phyloP scores from a whole-genome alignment of 2,888 invertebrate genomes.

The Athalia rosae region DNA sequence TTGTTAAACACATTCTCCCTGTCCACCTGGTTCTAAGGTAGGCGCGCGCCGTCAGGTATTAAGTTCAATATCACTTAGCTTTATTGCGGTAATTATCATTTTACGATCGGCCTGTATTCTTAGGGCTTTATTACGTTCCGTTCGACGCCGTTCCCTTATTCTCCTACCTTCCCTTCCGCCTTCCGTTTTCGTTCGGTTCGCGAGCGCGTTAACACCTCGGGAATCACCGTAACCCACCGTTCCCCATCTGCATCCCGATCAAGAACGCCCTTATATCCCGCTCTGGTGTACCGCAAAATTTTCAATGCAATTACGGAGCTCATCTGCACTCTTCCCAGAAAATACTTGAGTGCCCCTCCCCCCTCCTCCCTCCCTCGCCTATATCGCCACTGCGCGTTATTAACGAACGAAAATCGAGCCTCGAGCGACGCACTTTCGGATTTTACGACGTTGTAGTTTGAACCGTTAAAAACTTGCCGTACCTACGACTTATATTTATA shows the following conservation, averaged over 20 bases:
- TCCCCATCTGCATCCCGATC: not conserved
- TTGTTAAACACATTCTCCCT: conserved; percentile 37
- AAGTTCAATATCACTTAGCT: conserved; percentile 73
- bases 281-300: not conserved
- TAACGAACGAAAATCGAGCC: conserved; percentile 1
- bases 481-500: not conserved
- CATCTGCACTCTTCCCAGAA: conserved; percentile 8
- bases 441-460: not conserved
- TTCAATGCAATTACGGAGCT: conserved; percentile 7
- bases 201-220: conserved; percentile 60
- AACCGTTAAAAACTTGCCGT: conserved; percentile 21
- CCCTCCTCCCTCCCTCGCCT: not conserved
- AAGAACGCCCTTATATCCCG: conserved; percentile 19
- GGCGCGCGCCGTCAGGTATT: conserved; percentile 57
- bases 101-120: conserved; percentile 72
- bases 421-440: conserved; percentile 30
- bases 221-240: conserved; percentile 21
- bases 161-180: conserved; percentile 55
- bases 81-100: conserved; percentile 72
- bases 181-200: conserved; percentile 45
- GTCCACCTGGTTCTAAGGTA: conserved; percentile 29
- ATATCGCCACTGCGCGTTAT: not conserved
- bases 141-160: not conserved
- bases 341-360: not conserved
- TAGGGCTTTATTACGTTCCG: conserved; percentile 68